phyloP scores from a whole-genome alignment of 2,888 invertebrate genomes.

The Tridacna gigas region DNA sequence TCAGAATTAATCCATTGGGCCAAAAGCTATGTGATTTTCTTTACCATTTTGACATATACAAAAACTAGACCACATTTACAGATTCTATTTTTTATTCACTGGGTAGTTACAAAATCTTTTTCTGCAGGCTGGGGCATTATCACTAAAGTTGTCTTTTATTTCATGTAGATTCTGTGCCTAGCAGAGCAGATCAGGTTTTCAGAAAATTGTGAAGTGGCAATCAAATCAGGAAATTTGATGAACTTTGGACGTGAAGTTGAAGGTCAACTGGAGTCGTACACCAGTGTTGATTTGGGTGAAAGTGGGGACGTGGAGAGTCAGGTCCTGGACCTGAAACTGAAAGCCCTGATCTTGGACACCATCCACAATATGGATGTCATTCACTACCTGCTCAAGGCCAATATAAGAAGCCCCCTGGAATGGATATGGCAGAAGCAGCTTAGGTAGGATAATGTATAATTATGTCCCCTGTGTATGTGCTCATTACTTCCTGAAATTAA shows the following conservation, averaged over 20 bases:
- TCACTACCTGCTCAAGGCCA: constrained; percentile 89
- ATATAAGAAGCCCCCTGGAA: constrained; percentile 89
- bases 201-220: constrained; percentile 92
- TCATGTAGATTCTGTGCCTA: constrained; percentile 90
- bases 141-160: constrained; percentile 11
- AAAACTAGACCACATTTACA: too few species aligned
- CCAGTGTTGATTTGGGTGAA: constrained; percentile 81
- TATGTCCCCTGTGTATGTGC: too few species aligned
- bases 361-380: constrained; percentile 95
- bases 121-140: too few species aligned
- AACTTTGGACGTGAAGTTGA: constrained; percentile 83
- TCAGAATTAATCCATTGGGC: too few species aligned
- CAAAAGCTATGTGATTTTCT: too few species aligned
- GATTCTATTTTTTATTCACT: too few species aligned
- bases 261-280: constrained; percentile 85
- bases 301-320: constrained; percentile 75
- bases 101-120: too few species aligned
- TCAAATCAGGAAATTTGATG: constrained; percentile 87
- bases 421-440: constrained; percentile 99
- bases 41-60: too few species aligned
- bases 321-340: constrained; percentile 93
- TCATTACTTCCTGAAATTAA: too few species aligned
- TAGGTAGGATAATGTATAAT: constrained; percentile 86
- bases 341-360: constrained; percentile 95
- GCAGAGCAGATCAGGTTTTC: constrained; percentile 94